A percentile compares a stretch with the other conserved stretches of the same genome.
Conservation (phyloP, 2,113 vertebrate species). For the Uropsilus gracilis region DNA sequence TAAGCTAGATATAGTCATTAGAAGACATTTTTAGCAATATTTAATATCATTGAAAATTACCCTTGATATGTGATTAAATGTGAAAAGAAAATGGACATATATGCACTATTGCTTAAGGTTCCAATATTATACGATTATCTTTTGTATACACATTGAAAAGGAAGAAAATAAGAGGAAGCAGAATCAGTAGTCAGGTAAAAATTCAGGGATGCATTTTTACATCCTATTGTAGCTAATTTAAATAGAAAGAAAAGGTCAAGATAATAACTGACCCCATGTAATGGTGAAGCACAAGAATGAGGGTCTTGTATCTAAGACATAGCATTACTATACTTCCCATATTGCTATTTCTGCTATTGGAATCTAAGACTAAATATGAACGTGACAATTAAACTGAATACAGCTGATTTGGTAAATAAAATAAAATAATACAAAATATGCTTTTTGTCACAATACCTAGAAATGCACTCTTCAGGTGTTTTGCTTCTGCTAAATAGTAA, state of each 20-base stretch:
- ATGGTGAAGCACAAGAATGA: neutral
- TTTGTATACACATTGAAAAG: neutral
- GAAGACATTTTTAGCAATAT: neutral
- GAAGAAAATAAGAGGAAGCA: conserved; percentile 5
- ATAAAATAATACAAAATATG: too few relatives aligned
- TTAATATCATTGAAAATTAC: neutral
- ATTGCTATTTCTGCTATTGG: neutral
- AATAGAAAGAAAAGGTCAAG: neutral
- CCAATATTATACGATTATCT: neutral
- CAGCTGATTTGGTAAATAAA: neutral
- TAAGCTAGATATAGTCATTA: neutral
- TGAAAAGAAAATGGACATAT: neutral
- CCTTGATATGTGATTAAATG: neutral
- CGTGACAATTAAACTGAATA: neutral
- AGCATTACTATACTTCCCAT: neutral
- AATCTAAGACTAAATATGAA: neutral
- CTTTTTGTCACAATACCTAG: neutral
- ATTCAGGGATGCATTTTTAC: too few relatives aligned
- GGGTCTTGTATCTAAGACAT: neutral
- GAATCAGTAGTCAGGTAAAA: neutral
- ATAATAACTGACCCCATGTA: neutral
- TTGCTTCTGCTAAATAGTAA: neutral
- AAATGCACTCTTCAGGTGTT: neutral
- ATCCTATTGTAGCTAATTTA: neutral
- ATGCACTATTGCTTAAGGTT: neutral